Base-by-base conservation (phyloP, 2,113 vertebrate species). In the Atractosteus spatula region DNA sequence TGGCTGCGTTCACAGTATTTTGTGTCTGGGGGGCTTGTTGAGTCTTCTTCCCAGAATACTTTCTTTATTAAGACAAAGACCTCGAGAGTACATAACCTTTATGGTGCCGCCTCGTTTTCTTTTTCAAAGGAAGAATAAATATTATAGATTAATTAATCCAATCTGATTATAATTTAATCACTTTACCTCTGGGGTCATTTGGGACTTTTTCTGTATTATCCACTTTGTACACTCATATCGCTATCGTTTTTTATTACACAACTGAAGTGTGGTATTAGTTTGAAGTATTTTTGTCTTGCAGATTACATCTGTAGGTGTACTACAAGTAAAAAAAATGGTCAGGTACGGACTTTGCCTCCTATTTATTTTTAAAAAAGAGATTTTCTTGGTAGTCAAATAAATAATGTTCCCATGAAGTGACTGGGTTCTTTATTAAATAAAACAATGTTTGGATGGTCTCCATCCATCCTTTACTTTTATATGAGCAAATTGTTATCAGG, bases 81-180 rank as follows among this genome's bases (percentile, higher is more conserved):
- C 91, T 94, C 92, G 90, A 86, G 89, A 92, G 93, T 94, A 92
- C 93, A 88, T 94, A 95, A 95, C 95, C 94, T 96, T 96, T 94
- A 94, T 94, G 85, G 89, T 91, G 91, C 93, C 89, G 90, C 91
- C 93, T 94, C 93, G 94, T 91, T 94, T 90, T 90, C 89, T 85
- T 90, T 90, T 85, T 90, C 92, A 94, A 92, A 95, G 95, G 93
- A 94, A 95, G 93, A 95, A 95, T 94, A 95, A 98, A 98, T 99
- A 97, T 97, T 99, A 96, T 94, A 97, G 95, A 99, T 97, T 96
- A 97, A 97, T 98, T 97, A 97, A 97, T 97, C 94, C 90, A 87
- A 77, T 87, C 92, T 97, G 94, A 98, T 96, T 96, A 96, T 98
- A 95, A 96, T 99, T 97, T 96, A 98, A 99, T 98, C 95, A 95